These are phyloP conservation scores for Bubo scandiacus DNA, from an alignment of 2,113 vertebrate genomes.

Conservation along the genomic window DNA sequence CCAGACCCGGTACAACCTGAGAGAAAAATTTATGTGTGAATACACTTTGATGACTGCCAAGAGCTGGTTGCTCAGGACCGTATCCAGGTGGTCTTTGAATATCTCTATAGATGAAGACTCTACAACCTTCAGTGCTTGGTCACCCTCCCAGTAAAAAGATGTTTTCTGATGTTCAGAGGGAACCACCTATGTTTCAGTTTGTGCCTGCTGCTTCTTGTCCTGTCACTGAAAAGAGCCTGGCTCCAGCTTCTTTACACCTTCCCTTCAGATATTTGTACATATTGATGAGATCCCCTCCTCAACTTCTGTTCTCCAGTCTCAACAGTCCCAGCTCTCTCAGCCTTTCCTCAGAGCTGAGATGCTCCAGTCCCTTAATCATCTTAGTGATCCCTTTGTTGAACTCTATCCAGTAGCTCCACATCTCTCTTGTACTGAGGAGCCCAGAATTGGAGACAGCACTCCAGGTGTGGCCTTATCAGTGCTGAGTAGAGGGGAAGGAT, in stretches of 20 bases:
- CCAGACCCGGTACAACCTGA: too few species aligned
- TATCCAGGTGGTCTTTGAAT: background rate
- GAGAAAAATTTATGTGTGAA: background rate
- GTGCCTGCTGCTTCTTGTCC: background rate
- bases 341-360: background rate
- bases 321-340: background rate
- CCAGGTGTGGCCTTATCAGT: background rate
- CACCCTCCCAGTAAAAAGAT: background rate
- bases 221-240: background rate
- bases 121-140: background rate
- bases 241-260: background rate
- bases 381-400: background rate
- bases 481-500: background rate
- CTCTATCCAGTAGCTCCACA: background rate
- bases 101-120: background rate
- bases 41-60: background rate
- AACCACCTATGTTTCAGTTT: background rate
- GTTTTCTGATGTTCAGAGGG: background rate
- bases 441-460: background rate
- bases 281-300: background rate
- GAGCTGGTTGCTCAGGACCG: background rate
- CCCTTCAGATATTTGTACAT: background rate
- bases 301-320: background rate
- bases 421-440: background rate
- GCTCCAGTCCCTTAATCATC: background rate